These are phyloP conservation scores for Xylota sylvarum DNA, from an alignment of 2,888 invertebrate genomes.

Conservation along the genomic window DNA sequence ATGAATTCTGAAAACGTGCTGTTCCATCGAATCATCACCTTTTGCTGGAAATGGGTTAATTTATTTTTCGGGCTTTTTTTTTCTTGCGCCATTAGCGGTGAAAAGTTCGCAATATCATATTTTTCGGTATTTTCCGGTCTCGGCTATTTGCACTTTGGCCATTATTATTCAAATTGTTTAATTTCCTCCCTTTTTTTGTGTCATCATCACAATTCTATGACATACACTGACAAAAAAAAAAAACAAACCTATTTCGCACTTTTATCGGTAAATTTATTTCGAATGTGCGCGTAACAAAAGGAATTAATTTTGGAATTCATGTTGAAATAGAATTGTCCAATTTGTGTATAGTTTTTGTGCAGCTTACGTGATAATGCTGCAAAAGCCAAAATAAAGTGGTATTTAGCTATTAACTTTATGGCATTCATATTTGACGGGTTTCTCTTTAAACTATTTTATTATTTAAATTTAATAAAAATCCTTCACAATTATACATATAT, in stretches of 20 bases:
- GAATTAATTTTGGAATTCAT: not conserved
- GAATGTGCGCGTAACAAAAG: not conserved
- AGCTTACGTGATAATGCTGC: too few species aligned
- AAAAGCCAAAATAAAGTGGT: too few species aligned
- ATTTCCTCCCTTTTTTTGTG: not conserved
- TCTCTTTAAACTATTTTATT: too few species aligned
- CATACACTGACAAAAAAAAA: not conserved
- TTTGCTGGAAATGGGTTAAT: constrained; percentile 1
- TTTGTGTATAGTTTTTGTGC: too few species aligned
- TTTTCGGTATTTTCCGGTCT: constrained; percentile 3
- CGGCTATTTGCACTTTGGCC: not conserved
- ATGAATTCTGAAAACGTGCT: constrained; percentile 27
- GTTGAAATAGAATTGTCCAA: not conserved
- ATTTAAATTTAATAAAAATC: too few species aligned
- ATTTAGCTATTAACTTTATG: too few species aligned
- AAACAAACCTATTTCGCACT: not conserved
- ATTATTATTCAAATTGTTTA: not conserved
- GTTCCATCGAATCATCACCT: not conserved
- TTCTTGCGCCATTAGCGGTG: not conserved
- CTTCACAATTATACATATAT: too few species aligned
- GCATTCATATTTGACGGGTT: too few species aligned
- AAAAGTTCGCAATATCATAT: not conserved
- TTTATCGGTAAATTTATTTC: constrained; percentile 1
- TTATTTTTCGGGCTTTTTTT: not conserved
- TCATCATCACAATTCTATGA: not conserved